These are phyloP conservation scores for Plectropomus leopardus DNA, from an alignment of 2,113 vertebrate species.

Conservation along the genomic window DNA sequence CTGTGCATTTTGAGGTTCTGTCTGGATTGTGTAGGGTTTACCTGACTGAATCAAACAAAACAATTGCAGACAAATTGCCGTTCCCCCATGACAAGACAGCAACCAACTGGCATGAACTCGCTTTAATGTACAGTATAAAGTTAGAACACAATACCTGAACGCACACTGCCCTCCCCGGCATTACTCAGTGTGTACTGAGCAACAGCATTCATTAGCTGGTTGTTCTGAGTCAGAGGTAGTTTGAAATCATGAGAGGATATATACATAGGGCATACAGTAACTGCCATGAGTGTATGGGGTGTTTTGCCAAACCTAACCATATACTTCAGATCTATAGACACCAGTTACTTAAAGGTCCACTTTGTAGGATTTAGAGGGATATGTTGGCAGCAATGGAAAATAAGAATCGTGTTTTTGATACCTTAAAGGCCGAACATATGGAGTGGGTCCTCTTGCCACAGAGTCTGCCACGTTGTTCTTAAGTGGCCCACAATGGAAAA, in stretches of 20 bases:
- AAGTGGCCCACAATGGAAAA: too few relatives aligned
- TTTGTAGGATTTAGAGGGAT: too few relatives aligned
- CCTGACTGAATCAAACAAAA: constrained; percentile 29
- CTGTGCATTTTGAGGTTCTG: too few relatives aligned
- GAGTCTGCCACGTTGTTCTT: too few relatives aligned
- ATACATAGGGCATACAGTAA: too few relatives aligned
- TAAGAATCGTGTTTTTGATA: too few relatives aligned
- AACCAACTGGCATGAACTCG: constrained; percentile 45
- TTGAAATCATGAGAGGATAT: constrained; percentile 90
- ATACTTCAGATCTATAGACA: too few relatives aligned
- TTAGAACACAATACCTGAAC: constrained; percentile 40
- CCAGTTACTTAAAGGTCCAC: too few relatives aligned
- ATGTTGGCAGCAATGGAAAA: too few relatives aligned
- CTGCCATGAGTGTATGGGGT: neutral
- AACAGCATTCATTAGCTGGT: constrained; percentile 89
- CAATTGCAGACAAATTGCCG: constrained; percentile 16
- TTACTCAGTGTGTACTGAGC: constrained; percentile 79
- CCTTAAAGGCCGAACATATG: too few relatives aligned
- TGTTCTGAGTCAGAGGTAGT: constrained; percentile 94
- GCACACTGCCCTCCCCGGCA: constrained; percentile 83
- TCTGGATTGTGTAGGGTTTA: neutral
- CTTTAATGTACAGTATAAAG: constrained; percentile 41
- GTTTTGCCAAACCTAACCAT: neutral
- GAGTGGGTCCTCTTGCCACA: neutral
- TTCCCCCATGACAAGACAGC: constrained; percentile 19